These are phyloP conservation scores for Agrotis ipsilon DNA, from an alignment of 2,888 invertebrate species.

Conservation along the genomic window DNA sequence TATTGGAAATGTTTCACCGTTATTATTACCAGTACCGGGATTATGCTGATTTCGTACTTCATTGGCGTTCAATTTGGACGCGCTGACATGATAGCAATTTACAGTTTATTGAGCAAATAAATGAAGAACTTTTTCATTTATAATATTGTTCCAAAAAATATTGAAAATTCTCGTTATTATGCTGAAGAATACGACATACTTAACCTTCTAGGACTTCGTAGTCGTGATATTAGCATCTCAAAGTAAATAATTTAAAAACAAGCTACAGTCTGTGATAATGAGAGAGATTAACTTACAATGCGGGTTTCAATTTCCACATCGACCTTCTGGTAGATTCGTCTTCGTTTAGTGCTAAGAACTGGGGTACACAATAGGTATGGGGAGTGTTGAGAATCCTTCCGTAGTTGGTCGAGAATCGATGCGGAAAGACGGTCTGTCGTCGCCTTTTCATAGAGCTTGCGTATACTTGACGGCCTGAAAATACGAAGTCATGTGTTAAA, in stretches of 20 bases:
- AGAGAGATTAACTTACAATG: conserved; percentile 92
- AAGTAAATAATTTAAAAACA: conserved; percentile 26
- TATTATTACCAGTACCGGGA: conserved; percentile 31
- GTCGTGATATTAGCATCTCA: conserved; percentile 22
- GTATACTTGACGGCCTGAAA: conserved; percentile 93
- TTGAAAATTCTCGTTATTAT: conserved; percentile 5
- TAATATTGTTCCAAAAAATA: conserved; percentile 7
- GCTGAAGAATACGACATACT: conserved; percentile 3
- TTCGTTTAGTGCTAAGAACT: conserved; percentile 93
- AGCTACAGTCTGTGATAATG: conserved; percentile 21
- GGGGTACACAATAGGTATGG: conserved; percentile 96
- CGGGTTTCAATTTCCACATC: conserved; percentile 97
- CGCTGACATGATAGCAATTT: conserved; percentile 24
- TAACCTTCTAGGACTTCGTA: not conserved
- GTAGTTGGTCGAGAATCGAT: conserved; percentile 92
- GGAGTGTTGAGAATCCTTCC: conserved; percentile 92
- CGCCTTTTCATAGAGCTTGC: conserved; percentile 95
- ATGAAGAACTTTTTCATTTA: conserved; percentile 15
- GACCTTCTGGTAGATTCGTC: conserved; percentile 93
- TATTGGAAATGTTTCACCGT: conserved; percentile 37
- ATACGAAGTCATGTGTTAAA: conserved; percentile 1
- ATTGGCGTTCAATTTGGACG: conserved; percentile 37
- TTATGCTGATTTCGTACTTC: conserved; percentile 43
- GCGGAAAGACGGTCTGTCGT: conserved; percentile 93
- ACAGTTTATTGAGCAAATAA: conserved; percentile 18